Evolutionary conservation across 2,113 vertebrate genomes (phyloP).

Genomic region (Perccottus glenii): DNA sequence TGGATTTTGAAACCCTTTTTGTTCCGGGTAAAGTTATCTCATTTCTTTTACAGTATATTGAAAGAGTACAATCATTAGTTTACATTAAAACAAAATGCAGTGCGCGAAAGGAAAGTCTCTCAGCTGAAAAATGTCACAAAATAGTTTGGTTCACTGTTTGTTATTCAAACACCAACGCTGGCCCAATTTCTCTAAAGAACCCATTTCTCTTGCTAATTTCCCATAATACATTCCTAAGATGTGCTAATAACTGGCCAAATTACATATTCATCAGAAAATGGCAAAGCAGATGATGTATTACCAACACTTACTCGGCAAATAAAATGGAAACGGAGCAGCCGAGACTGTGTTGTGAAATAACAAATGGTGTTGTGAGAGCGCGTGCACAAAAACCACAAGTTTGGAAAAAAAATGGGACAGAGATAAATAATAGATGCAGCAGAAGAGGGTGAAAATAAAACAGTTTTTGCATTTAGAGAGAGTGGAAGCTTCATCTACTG

Average conservation of each 20-base stretch:
- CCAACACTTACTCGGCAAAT: slow-evolving; percentile 71
- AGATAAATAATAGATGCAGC: slow-evolving; percentile 64
- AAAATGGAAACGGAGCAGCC: slow-evolving; percentile 55
- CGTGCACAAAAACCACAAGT: slow-evolving; percentile 23
- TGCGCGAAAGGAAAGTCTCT: too few species aligned
- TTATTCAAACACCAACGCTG: slow-evolving; percentile 8
- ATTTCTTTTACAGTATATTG: too few species aligned
- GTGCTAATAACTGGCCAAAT: slow-evolving; percentile 63
- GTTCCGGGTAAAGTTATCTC: too few species aligned
- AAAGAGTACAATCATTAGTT: too few species aligned
- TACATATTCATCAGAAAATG: slow-evolving; percentile 69
- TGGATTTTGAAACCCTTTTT: too few species aligned
- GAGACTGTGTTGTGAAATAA: slow-evolving; percentile 11
- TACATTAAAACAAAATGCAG: too few species aligned
- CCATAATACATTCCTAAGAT: slow-evolving; percentile 62
- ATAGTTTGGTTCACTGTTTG: background rate
- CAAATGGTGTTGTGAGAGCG: slow-evolving; percentile 41
- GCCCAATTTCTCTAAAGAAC: slow-evolving; percentile 27
- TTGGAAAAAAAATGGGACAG: slow-evolving; percentile 39
- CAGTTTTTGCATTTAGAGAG: slow-evolving; percentile 23
- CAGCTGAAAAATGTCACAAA: too few species aligned
- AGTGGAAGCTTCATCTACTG: slow-evolving; percentile 43
- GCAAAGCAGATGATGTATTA: slow-evolving; percentile 53
- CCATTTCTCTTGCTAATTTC: slow-evolving; percentile 51
- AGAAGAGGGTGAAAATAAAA: slow-evolving; percentile 4